Evolutionary conservation across 2,888 invertebrate genomes (phyloP), one percentile per base, ranked within the genome.

Genomic region (Rotaria socialis): DNA sequence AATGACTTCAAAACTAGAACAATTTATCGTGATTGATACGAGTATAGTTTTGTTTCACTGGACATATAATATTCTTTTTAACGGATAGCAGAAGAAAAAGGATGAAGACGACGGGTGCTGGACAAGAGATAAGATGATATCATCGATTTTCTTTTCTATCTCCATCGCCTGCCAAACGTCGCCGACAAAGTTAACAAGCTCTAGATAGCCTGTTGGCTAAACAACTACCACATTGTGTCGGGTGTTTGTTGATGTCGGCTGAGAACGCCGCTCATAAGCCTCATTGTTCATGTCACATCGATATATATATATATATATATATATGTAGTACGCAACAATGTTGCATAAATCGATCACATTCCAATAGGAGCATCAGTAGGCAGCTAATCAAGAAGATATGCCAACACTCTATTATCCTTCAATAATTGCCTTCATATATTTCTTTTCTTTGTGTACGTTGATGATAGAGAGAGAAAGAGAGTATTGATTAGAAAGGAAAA

Each of bases 401-500:
- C 67, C 67, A 67, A 67, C 67, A 80, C 80, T 80, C 80, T 80
- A 80, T 80, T 80, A 80, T 80, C 80, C 80, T 80, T 80, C 80
- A 80, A 80, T 80, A 80, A 80, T 80, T 80, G 80, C 47, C 80
- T 47, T 47, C 80, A 80, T 80, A 80, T 80, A 47, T 10, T 80
- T 80, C 41, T 80, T 47, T 47, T 80, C 80, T 80, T 80, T 47
- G 24, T 80, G n/a, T 80, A 7, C 50, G 10, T 47, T 27, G 19
- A 67, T 35, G 67, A 35, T 47, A 47, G 41, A 80, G 80, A 80
- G 52, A 52, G 43, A 75, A 43, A 47, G 35, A 56, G 67, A 27
- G 67, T 41, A 67, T 67, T 67, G 27, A 67, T 67, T 41, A 67
- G 67, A 67, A 47, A 80, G 47, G 47, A 47, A 80, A 74, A 80